Evolutionary conservation across 2,113 vertebrate genomes (phyloP).

Genomic region (Struthidea cinerea): DNA sequence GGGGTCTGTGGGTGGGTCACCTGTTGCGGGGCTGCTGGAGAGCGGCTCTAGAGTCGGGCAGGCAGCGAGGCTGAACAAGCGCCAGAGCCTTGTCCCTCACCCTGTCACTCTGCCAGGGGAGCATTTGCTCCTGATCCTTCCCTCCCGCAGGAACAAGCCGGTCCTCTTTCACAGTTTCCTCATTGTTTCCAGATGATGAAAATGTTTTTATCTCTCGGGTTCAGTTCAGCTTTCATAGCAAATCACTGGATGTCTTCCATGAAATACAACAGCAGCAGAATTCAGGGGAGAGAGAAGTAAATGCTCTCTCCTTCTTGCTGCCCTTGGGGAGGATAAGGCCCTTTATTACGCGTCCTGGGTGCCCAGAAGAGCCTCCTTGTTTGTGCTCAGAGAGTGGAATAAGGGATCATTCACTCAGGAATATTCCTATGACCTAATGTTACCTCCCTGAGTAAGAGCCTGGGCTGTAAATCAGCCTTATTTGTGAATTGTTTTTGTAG

Average conservation of each 20-base stretch:
- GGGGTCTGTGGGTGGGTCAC: not conserved
- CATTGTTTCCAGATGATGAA: slow-evolving; percentile 46
- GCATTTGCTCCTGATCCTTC: not conserved
- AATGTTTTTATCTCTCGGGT: slow-evolving; percentile 8
- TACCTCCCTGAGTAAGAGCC: slow-evolving; percentile 5
- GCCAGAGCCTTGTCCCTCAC: not conserved
- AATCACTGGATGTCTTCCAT: not conserved
- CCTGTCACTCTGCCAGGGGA: not conserved
- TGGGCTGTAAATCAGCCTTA: not conserved
- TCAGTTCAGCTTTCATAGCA: not conserved
- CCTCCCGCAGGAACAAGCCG: not conserved
- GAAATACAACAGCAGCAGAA: not conserved
- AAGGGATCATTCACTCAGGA: slow-evolving; percentile 45
- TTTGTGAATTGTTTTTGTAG: slow-evolving; percentile 4
- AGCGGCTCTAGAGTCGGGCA: not conserved
- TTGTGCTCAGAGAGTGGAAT: slow-evolving; percentile 16
- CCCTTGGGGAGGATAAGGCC: not conserved
- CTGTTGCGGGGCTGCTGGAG: not conserved
- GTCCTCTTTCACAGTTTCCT: not conserved
- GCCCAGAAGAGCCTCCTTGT: slow-evolving; percentile 37
- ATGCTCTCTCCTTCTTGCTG: not conserved
- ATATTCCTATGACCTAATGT: slow-evolving; percentile 57
- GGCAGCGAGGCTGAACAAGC: not conserved
- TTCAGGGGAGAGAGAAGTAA: not conserved
- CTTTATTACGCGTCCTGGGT: not conserved